These are phyloP conservation scores for Cydia fagiglandana DNA, from an alignment of 1,140 invertebrate species.

Conservation along the genomic window DNA sequence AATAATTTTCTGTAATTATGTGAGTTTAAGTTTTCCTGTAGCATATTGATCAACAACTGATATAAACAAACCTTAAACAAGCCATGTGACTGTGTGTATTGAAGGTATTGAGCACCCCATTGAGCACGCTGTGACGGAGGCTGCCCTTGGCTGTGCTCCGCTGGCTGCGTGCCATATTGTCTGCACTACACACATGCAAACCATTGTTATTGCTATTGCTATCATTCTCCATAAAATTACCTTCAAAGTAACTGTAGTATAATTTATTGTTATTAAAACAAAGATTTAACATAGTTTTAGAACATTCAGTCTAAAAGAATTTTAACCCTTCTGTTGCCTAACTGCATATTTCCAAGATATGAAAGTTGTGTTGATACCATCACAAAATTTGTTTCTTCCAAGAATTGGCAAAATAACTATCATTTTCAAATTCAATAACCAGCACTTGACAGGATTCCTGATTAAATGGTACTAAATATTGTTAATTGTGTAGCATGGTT, in stretches of 20 bases:
- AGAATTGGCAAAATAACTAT: background rate
- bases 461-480: background rate
- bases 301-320: too few species aligned
- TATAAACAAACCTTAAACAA: background rate
- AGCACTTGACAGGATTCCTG: background rate
- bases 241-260: background rate
- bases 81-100: background rate
- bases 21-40: background rate
- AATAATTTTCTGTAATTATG: too few species aligned
- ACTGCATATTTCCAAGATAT: too few species aligned
- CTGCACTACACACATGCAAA: background rate
- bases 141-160: constrained; percentile 15
- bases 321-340: too few species aligned
- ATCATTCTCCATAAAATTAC: background rate
- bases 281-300: too few species aligned
- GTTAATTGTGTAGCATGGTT: constrained; percentile 9
- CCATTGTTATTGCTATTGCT: background rate
- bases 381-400: too few species aligned
- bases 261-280: too few species aligned
- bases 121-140: background rate
- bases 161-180: background rate
- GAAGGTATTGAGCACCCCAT: background rate
- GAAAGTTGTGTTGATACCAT: too few species aligned
- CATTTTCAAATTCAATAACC: background rate
- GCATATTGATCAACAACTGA: background rate